Base-by-base conservation (phyloP, 2,797 vertebrate genomes). In the Clarias laeviceps region DNA sequence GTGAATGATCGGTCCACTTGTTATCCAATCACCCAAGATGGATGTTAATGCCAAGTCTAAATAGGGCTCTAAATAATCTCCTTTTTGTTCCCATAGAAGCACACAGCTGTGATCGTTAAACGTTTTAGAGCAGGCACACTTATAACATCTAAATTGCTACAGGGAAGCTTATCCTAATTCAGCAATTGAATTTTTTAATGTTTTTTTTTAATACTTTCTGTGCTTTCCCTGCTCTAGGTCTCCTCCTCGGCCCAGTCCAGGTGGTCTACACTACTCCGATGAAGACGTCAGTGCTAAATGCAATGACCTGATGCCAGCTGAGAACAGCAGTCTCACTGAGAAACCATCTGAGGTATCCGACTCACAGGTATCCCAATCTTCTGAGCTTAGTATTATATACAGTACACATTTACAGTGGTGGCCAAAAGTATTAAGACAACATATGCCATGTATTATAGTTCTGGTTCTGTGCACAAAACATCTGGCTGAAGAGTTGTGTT, bases 301-400 rank as follows among this genome's bases (percentile, higher is more conserved):
- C 91, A 99, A 99, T 0, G 98, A 99, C 93, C 95, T 99, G 90
- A 97, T 99, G 91, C 97, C 97, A 0, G 97, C 97, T 0, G 98
- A 99, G 93, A 99, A 97, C 95, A 97, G 98, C 95, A 99, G 98
- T 90, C 95, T 99, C 88, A 99, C 97, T 0, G 98, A 99, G 94
- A 99, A 99, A 88, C 98, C 98, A 85, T 99, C 98, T 0, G 98
- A 99, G 92, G 94, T 99, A 90, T 99, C 98, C 0, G 98, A 99
- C 92, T 99, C 98, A 17, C 97, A 99, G 98, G 98, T 99, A 91
- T 89, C 80, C 79, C 54, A 59, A 4, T 11, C 22, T 18, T 20
- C 59, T 50, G 3, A 7, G 62, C 66, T 59, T 50, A 70, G 61
- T n/a, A 82, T 59, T 17, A 82, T 37, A 45, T 32, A 54, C 15